Conservation (phyloP, 2,888 invertebrate species). For the Perithous albicinctus region DNA sequence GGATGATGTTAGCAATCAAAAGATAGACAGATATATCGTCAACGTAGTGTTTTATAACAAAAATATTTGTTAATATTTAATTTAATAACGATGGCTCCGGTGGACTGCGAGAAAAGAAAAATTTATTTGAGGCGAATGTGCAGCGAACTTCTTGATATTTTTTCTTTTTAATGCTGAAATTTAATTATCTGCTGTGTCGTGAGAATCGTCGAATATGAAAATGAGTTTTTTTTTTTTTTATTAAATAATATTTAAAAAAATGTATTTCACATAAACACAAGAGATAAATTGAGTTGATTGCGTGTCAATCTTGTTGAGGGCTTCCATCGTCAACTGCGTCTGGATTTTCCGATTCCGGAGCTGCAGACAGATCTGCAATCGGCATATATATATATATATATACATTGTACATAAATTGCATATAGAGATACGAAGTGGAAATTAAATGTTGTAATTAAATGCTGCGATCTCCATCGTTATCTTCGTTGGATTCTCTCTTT, state of each 20-base stretch:
- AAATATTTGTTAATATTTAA: not conserved
- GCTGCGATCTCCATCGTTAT: constrained; percentile 36
- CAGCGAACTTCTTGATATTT: constrained; percentile 9
- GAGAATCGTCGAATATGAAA: constrained; percentile 1
- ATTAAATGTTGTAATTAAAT: constrained; percentile 45
- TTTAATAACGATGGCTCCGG: constrained; percentile 18
- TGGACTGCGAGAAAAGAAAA: constrained; percentile 44
- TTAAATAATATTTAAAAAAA: constrained; percentile 38
- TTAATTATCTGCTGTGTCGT: constrained; percentile 20
- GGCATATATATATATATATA: constrained; percentile 11
- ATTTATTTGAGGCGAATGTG: not conserved
- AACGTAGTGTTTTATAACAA: not conserved
- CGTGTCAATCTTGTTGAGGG: constrained; percentile 25
- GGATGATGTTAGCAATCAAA: constrained; percentile 18
- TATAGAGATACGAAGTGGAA: constrained; percentile 27
- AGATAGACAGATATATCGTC: constrained; percentile 23
- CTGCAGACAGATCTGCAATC: constrained; percentile 61
- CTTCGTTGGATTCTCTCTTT: not conserved
- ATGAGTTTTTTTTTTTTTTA: no score
- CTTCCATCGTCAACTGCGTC: constrained; percentile 57
- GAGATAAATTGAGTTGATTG: constrained; percentile 24
- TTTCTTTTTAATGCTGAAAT: constrained; percentile 14
- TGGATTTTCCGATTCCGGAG: constrained; percentile 59
- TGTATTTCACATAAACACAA: constrained; percentile 27
- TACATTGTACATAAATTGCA: constrained; percentile 2